Evolutionary conservation across 2,113 vertebrate species (phyloP).

Genomic region (Myotis brandtii): DNA sequence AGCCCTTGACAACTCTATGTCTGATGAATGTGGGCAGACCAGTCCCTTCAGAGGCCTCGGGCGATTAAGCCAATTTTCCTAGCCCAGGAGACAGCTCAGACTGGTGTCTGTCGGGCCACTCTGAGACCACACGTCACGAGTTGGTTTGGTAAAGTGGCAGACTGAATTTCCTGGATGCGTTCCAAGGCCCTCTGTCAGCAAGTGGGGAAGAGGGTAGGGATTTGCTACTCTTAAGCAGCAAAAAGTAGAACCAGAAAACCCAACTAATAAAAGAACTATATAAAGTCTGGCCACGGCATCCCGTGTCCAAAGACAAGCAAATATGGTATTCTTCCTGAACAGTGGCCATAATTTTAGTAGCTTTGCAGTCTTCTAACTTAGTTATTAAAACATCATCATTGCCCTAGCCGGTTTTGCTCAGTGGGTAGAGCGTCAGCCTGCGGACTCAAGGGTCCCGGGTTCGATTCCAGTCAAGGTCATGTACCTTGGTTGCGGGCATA

Average conservation of each 20-base stretch:
- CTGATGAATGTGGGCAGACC: background rate
- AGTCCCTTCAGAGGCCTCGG: background rate
- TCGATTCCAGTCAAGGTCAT: too few relatives aligned
- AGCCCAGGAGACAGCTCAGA: background rate
- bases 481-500: too few relatives aligned
- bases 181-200: background rate
- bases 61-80: background rate
- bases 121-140: background rate
- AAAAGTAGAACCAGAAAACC: background rate
- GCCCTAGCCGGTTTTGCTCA: too few relatives aligned
- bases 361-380: constrained; percentile 11
- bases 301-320: background rate
- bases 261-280: background rate
- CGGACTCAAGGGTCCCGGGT: too few relatives aligned
- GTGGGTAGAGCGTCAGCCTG: too few relatives aligned
- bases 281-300: background rate
- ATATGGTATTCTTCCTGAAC: background rate
- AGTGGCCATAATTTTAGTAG: background rate
- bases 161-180: background rate
- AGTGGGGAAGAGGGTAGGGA: background rate
- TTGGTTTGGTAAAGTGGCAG: background rate
- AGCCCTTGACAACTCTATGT: background rate
- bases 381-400: background rate
- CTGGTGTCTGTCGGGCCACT: background rate
- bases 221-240: background rate